phyloP scores from a whole-genome alignment of 2,113 vertebrate genomes.

The Silurus asotus region DNA sequence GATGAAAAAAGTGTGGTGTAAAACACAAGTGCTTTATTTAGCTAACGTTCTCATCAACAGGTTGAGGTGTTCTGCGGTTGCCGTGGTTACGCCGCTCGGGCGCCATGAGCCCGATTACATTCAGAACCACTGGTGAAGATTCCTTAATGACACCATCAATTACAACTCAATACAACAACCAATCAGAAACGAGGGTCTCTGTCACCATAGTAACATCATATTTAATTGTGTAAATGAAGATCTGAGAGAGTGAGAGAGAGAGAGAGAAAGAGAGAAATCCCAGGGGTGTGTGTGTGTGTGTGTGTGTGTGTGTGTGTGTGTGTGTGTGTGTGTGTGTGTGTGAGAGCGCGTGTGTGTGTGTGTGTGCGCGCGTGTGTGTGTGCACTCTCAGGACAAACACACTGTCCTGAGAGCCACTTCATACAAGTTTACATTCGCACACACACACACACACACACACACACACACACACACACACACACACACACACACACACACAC shows the following conservation, averaged over 20 bases:
- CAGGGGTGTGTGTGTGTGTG: not conserved
- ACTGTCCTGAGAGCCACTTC: not conserved
- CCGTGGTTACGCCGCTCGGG: not conserved
- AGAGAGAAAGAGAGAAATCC: not conserved
- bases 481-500: conserved; percentile 9
- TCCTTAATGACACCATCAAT: no score
- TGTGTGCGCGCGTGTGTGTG: not conserved
- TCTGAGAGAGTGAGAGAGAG: not conserved
- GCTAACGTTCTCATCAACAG: not conserved
- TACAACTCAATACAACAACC: not conserved
- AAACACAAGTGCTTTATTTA: not conserved
- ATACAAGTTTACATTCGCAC: not conserved
- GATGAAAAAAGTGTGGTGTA: not conserved
- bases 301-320: not conserved
- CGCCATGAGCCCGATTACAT: no score
- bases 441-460: not conserved
- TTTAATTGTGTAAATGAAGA: not conserved
- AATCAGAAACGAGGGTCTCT: not conserved
- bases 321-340: not conserved
- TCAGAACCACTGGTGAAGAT: not conserved
- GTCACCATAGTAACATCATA: not conserved
- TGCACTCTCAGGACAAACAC: not conserved
- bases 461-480: not conserved
- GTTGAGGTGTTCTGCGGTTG: not conserved
- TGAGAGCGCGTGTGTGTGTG: not conserved